Percentiles rank a stretch among this genome's conserved stretches.
Evolutionary conservation across 2,888 invertebrate species (phyloP).

Genomic region (Sesia bembeciformis): DNA sequence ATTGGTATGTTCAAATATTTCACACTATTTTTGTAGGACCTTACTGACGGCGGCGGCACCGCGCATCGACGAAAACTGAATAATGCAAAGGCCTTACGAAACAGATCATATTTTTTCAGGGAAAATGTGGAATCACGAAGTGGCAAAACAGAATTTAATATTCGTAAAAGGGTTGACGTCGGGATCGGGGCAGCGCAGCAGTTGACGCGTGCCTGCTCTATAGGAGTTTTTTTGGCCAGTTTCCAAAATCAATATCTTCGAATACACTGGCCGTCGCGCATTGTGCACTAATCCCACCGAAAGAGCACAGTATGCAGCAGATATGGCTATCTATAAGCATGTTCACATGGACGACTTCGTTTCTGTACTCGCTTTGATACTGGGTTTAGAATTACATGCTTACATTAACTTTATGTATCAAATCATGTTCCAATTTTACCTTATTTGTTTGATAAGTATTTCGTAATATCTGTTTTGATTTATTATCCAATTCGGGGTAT

Average conservation of each 20-base stretch:
- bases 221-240: slow-evolving; percentile 70
- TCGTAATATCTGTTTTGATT: too few species aligned
- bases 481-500: too few species aligned
- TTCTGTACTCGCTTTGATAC: too few species aligned
- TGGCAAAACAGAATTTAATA: slow-evolving; percentile 75
- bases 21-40: neutral
- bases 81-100: slow-evolving; percentile 53
- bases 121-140: slow-evolving; percentile 66
- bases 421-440: neutral
- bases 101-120: slow-evolving; percentile 60
- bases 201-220: slow-evolving; percentile 69
- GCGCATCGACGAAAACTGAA: slow-evolving; percentile 42
- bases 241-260: slow-evolving; percentile 73
- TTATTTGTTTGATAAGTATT: too few species aligned
- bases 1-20: too few species aligned
- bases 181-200: slow-evolving; percentile 63
- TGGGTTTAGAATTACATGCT: too few species aligned
- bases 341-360: neutral
- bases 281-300: slow-evolving; percentile 65
- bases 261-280: slow-evolving; percentile 61
- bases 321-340: slow-evolving; percentile 14
- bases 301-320: slow-evolving; percentile 29
- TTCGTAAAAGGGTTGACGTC: slow-evolving; percentile 73
- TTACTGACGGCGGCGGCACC: slow-evolving; percentile 6
- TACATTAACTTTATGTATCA: neutral